These are phyloP conservation scores for Kryphioiulus occultus DNA, from an alignment of 2,888 invertebrate genomes.

Conservation along the genomic window DNA sequence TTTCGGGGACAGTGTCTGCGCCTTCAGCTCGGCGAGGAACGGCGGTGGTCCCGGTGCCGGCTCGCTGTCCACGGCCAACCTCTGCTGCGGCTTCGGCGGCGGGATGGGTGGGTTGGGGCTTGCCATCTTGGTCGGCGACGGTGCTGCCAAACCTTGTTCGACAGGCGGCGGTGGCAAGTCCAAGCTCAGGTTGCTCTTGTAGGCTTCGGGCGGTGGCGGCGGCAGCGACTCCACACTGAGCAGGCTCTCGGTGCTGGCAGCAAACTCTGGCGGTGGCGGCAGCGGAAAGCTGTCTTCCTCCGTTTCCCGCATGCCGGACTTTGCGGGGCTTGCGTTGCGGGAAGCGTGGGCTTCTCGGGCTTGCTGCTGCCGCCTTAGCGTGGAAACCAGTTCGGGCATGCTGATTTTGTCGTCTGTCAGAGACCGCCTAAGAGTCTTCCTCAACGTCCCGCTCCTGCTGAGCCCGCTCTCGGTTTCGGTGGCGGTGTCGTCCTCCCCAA, in stretches of 20 bases:
- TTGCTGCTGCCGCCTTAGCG: slow-evolving; percentile 51
- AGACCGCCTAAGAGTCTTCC: slow-evolving; percentile 55
- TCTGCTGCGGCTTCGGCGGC: slow-evolving; percentile 50
- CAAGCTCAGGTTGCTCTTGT: slow-evolving; percentile 56
- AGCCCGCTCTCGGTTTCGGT: slow-evolving; percentile 52
- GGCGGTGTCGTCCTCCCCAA: slow-evolving; percentile 68
- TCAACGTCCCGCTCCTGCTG: slow-evolving; percentile 56
- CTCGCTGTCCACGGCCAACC: slow-evolving; percentile 80
- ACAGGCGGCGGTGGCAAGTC: slow-evolving; percentile 55
- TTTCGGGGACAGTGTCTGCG: slow-evolving; percentile 51
- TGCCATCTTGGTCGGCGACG: slow-evolving; percentile 51
- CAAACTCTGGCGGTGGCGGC: slow-evolving; percentile 74
- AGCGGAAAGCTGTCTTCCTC: slow-evolving; percentile 66
- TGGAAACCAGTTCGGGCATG: slow-evolving; percentile 47
- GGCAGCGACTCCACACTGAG: slow-evolving; percentile 54
- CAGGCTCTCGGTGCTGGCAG: slow-evolving; percentile 64
- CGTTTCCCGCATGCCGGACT: slow-evolving; percentile 65
- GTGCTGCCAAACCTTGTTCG: slow-evolving; percentile 47
- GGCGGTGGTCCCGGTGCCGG: slow-evolving; percentile 68
- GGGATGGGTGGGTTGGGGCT: slow-evolving; percentile 55
- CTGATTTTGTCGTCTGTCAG: slow-evolving; percentile 55
- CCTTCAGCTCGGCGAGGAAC: slow-evolving; percentile 56
- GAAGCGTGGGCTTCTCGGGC: background rate
- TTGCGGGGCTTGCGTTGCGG: slow-evolving; percentile 54
- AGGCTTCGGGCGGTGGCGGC: slow-evolving; percentile 60